These are phyloP conservation scores for Hippolais icterina DNA, from an alignment of 2,113 vertebrate genomes.

Conservation along the genomic window DNA sequence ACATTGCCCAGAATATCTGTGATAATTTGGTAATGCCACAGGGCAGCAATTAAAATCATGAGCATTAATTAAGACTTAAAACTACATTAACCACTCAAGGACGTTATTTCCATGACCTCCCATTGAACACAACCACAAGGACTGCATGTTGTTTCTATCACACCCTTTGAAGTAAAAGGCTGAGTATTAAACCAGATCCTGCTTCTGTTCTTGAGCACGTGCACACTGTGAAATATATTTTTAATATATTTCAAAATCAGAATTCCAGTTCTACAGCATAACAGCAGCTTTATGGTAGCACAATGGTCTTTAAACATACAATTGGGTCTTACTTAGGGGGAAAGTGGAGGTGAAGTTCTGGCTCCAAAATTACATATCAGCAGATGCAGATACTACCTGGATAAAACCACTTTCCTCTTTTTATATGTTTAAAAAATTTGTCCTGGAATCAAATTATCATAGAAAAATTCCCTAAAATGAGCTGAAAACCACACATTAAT, in stretches of 20 bases:
- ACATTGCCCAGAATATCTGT: not conserved
- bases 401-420: not conserved
- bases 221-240: not conserved
- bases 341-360: not conserved
- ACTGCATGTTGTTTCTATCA: not conserved
- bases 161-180: not conserved
- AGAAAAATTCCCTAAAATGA: not conserved
- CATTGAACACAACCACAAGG: not conserved
- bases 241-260: not conserved
- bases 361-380: not conserved
- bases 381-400: not conserved
- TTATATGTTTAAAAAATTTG: not conserved
- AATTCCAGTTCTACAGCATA: rapidly evolving
- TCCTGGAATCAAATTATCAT: not conserved
- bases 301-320: not conserved
- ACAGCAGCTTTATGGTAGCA: not conserved
- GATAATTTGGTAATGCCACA: not conserved
- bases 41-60: conserved; percentile 13
- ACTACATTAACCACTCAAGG: not conserved
- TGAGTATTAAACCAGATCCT: not conserved
- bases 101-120: not conserved
- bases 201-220: not conserved
- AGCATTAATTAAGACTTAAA: conserved; percentile 18
- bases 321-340: not conserved
- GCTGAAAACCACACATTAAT: not conserved